phyloP scores from a whole-genome alignment of 2,113 vertebrate genomes.

The Pollimyrus isidori region DNA sequence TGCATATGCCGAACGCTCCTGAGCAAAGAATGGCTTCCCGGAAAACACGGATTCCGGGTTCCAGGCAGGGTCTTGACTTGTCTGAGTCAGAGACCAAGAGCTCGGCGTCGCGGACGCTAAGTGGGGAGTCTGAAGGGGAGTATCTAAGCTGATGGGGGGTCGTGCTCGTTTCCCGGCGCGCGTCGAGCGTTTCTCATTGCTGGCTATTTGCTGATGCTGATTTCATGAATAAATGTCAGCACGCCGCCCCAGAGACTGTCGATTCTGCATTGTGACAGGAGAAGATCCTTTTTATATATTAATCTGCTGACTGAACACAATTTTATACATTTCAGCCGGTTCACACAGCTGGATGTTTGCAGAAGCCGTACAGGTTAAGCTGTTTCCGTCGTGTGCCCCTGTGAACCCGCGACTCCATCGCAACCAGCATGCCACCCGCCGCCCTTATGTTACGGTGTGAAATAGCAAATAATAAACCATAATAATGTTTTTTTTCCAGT shows the following conservation, averaged over 20 bases:
- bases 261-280: slow-evolving; percentile 8
- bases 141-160: background rate
- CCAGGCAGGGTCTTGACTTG: background rate
- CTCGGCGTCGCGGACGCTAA: background rate
- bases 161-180: background rate
- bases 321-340: slow-evolving; percentile 3
- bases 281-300: slow-evolving; percentile 1
- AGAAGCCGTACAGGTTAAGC: background rate
- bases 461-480: background rate
- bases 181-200: background rate
- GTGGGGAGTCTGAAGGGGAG: background rate
- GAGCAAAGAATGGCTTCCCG: background rate
- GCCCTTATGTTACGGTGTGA: background rate
- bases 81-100: background rate
- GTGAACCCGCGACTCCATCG: background rate
- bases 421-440: background rate
- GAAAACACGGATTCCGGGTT: background rate
- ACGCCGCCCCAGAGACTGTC: background rate
- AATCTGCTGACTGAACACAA: slow-evolving; percentile 6
- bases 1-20: background rate
- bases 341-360: background rate
- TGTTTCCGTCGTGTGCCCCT: background rate
- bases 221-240: background rate
- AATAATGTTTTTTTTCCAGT: background rate
- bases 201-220: background rate